These are phyloP conservation scores for Crenichthys baileyi DNA, from an alignment of 2,797 vertebrate species.

Conservation along the genomic window DNA sequence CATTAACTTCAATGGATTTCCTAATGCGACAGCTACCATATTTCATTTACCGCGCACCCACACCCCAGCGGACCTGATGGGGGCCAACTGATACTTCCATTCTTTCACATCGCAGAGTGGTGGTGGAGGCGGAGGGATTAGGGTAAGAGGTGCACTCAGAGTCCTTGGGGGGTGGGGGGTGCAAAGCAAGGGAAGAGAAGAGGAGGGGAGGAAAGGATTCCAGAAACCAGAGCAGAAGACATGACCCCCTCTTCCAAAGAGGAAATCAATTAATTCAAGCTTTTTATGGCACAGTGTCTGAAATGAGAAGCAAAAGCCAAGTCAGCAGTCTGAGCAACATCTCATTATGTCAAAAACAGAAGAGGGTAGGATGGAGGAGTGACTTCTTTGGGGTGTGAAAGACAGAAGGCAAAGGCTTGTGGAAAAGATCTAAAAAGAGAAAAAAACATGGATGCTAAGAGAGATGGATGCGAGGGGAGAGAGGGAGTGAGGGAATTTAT, in stretches of 20 bases:
- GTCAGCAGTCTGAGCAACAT: slow-evolving; percentile 55
- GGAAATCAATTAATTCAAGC: slow-evolving; percentile 86
- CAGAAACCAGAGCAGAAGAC: slow-evolving; percentile 76
- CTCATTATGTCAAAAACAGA: slow-evolving; percentile 29
- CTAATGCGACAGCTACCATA: slow-evolving; percentile 80
- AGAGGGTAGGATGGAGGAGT: not conserved
- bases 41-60: slow-evolving; percentile 82
- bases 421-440: slow-evolving; percentile 37
- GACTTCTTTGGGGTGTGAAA: slow-evolving; percentile 24
- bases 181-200: slow-evolving; percentile 27
- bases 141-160: slow-evolving; percentile 20
- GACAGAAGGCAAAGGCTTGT: slow-evolving; percentile 29
- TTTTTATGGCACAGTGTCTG: slow-evolving; percentile 66
- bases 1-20: slow-evolving; percentile 86
- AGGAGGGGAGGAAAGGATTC: slow-evolving; percentile 42
- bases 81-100: slow-evolving; percentile 80
- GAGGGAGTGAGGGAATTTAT: slow-evolving; percentile 69
- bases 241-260: slow-evolving; percentile 71
- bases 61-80: slow-evolving; percentile 75
- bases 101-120: slow-evolving; percentile 34
- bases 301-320: slow-evolving; percentile 55
- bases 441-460: slow-evolving; percentile 47
- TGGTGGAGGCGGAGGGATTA: slow-evolving; percentile 27
- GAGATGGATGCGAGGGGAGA: slow-evolving; percentile 52
- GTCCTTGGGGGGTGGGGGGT: slow-evolving; percentile 6